Evolutionary conservation across 2,113 vertebrate genomes (phyloP), one percentile per base, ranked within the genome.

Genomic region (Equus quagga): DNA sequence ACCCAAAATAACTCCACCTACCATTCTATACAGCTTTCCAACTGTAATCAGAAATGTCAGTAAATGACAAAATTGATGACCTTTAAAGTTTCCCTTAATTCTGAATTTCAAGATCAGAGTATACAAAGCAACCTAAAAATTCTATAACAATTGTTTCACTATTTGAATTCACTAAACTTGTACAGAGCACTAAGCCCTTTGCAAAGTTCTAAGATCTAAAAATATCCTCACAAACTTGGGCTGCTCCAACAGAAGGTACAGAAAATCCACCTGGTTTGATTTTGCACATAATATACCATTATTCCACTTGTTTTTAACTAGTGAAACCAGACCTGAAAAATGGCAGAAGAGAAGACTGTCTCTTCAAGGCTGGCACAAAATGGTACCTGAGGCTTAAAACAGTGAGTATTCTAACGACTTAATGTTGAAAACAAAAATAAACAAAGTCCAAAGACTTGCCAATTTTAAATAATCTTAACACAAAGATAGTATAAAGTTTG

Each of bases 201-300:
- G 7, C n/a, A 79, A 79, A 92, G 24, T 33, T 87, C 54, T 44
- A 87, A 95, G 5, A 72, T 67, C 65, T 92, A 93, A 98, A 97
- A 49, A 31, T 19, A 82, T 54, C 36, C 44, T 82, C 36, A 65
- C 89, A 94, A 51, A 80, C 2, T 14, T 86, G 14, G 46, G 41
- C 28, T 86, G 1, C 28, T 80, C 49, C n/a, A 84, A 90, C 19
- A 96, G 8, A 88, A 12, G 5, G 78, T 51, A 89, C 19, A 94
- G 69, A 91, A 97, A 86, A 67, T 51, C 41, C 54, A 94, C 13
- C 18, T 58, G 46, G 58, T 76, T 70, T 92, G 23, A 81, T n/a
- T 41, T 19, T 94, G 28, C 24, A 81, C 54, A 44, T 83, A 73
- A 70, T 72, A 73, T n/a, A 76, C 31, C 46, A 93, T 36, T 54